Percentiles rank a stretch among this genome's conserved stretches.
phyloP scores from a whole-genome alignment of 2,797 vertebrate genomes.

The Helarctos malayanus region DNA sequence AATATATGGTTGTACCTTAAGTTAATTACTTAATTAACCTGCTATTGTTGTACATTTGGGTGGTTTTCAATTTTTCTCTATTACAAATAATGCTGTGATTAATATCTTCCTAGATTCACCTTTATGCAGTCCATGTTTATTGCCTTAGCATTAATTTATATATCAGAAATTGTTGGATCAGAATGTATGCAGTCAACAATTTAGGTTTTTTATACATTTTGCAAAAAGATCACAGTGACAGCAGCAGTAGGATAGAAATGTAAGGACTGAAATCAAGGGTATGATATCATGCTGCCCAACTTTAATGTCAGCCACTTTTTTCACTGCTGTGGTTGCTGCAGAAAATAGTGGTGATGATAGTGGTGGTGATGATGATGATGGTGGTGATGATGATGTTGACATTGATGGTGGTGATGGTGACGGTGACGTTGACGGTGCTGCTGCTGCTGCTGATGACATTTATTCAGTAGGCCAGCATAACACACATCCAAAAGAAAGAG shows the following conservation, averaged over 20 bases:
- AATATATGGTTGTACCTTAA: not conserved
- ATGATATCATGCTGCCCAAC: not conserved
- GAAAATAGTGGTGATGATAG: not conserved
- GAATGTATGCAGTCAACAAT: not conserved
- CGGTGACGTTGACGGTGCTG: not conserved
- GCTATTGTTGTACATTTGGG: not conserved
- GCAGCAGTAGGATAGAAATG: not conserved
- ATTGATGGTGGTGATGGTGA: too few species aligned
- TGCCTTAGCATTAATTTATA: not conserved
- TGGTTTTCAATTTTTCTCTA: not conserved
- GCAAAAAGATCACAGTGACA: not conserved
- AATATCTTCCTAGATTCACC: not conserved
- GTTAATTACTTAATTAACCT: conserved; percentile 37
- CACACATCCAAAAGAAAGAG: not conserved
- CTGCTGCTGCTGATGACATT: not conserved
- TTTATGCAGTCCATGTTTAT: not conserved
- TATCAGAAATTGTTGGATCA: not conserved
- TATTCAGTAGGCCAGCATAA: not conserved
- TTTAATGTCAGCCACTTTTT: not conserved
- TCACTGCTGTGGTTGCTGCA: not conserved
- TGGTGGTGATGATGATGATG: too few species aligned
- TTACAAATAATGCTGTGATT: not conserved
- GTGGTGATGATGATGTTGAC: not conserved
- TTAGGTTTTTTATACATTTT: not conserved
- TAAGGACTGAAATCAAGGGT: not conserved